Base-by-base conservation (phyloP, 2,888 invertebrate genomes). In the Hypomecis punctinalis region DNA sequence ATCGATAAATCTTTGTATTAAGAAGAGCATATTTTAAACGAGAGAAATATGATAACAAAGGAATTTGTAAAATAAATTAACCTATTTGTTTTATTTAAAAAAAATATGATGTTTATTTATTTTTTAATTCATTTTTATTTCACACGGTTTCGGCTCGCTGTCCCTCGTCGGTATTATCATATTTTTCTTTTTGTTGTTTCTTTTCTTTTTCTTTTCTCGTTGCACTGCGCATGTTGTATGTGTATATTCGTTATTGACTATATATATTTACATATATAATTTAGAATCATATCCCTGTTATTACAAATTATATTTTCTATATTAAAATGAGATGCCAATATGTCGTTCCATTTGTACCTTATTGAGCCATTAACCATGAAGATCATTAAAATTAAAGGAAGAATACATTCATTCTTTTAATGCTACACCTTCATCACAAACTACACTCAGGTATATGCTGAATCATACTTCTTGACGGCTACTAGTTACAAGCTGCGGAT, bases 41-140 rank as follows among this genome's bases (percentile, higher is more conserved):
- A 92, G 91, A 93, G 92, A 91, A 92, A 92, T 91, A 93, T 92
- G 92, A 92, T 92, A 92, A 91, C 91, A 89, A 90, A 91, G 89
- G 90, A 91, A 91, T 91, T 92, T 92, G 89, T 91, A 91, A 91
- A 92, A 92, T 91, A 90, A 92, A 93, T 91, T 93, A 91, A 92
- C 89, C 82, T 90, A 92, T 90, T 92, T 90, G 93, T 93, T 92
- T 93, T 91, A 92, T 93, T 92, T 90, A 81, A 84, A 83, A n/a
- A 76, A 75, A 77, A 78, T 76, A 76, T 49, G 57, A 79, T 81
- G 79, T 82, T 84, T 84, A 84, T 84, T 80, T 82, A 76, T 78
- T 74, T 75, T 73, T 74, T 64, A 66, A 69, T 69, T 72, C 7
- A 52, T 72, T 76, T 67, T 68, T 23, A 23, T 59, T 61, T 66